Percentiles rank a stretch among this genome's conserved stretches.
Evolutionary conservation across 1,140 invertebrate genomes (phyloP).

Genomic region (Drosophila nikananu): DNA sequence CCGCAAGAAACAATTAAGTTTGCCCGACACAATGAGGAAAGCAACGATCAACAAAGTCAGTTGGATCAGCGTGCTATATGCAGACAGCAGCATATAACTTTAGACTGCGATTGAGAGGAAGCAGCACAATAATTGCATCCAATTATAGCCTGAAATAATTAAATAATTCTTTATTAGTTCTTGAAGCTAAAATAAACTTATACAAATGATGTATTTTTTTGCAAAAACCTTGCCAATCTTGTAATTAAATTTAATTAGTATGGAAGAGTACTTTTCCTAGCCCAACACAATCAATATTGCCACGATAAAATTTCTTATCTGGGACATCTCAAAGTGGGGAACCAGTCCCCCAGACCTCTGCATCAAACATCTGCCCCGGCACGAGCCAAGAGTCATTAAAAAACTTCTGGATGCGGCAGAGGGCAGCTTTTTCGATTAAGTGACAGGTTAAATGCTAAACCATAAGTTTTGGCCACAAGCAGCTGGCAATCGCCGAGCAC

Average conservation of each 20-base stretch:
- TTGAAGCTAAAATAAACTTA: neutral
- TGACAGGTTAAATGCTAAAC: constrained; percentile 78
- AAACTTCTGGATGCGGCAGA: constrained; percentile 48
- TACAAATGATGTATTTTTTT: neutral
- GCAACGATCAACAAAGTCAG: constrained; percentile 29
- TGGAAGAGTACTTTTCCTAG: neutral
- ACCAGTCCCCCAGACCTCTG: neutral
- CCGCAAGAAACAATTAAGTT: constrained; percentile 70
- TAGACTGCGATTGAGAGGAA: constrained; percentile 16
- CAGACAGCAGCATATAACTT: constrained; percentile 6
- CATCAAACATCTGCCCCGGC: constrained; percentile 36
- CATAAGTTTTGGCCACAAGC: constrained; percentile 61
- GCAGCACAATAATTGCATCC: constrained; percentile 10
- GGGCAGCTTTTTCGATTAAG: constrained; percentile 63
- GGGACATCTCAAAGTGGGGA: constrained; percentile 36
- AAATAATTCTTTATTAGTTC: neutral
- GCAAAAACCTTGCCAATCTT: no score
- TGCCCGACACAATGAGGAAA: constrained; percentile 35
- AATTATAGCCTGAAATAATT: neutral
- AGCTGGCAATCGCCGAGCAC: constrained; percentile 60
- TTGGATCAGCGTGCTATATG: constrained; percentile 12
- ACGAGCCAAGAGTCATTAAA: constrained; percentile 49
- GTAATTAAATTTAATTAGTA: neutral
- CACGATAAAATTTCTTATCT: constrained; percentile 16
- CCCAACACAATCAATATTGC: neutral